phyloP scores from a whole-genome alignment of 1,140 invertebrate species.

The Cydia amplana region DNA sequence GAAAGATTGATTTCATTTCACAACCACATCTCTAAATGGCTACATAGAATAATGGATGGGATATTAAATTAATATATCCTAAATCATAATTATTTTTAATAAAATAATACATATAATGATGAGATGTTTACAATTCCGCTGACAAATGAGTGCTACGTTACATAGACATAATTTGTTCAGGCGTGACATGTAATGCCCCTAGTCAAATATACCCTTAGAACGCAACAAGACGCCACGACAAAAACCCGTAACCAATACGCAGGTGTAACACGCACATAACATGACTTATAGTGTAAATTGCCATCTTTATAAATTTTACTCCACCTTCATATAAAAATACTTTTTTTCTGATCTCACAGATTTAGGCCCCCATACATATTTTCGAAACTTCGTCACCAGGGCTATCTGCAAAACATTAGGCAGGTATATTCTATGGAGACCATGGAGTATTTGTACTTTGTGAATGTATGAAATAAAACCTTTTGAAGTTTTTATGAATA shows the following conservation, averaged over 20 bases:
- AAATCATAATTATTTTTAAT: neutral
- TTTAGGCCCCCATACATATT: slow-evolving; percentile 6
- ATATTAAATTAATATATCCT: too few species aligned
- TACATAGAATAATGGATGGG: too few species aligned
- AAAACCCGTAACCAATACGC: slow-evolving; percentile 22
- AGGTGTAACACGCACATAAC: slow-evolving; percentile 22
- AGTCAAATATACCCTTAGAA: neutral
- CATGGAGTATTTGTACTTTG: neutral
- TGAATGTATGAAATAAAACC: too few species aligned
- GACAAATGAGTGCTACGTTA: neutral
- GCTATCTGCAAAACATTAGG: slow-evolving; percentile 28
- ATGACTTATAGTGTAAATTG: neutral
- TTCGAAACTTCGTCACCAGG: slow-evolving; percentile 21
- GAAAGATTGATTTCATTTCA: too few species aligned
- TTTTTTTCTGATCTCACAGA: slow-evolving; percentile 29
- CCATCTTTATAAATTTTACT: neutral
- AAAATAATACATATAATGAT: neutral
- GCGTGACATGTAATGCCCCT: neutral
- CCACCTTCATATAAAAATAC: slow-evolving; percentile 5
- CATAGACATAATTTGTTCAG: neutral
- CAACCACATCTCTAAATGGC: too few species aligned
- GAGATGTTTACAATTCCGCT: neutral
- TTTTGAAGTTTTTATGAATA: too few species aligned
- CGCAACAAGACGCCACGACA: slow-evolving; percentile 17
- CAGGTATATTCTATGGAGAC: neutral